Evolutionary conservation across 2,888 invertebrate genomes (phyloP), one percentile per base, ranked within the genome.

Genomic region (Ectropis crepuscularia): DNA sequence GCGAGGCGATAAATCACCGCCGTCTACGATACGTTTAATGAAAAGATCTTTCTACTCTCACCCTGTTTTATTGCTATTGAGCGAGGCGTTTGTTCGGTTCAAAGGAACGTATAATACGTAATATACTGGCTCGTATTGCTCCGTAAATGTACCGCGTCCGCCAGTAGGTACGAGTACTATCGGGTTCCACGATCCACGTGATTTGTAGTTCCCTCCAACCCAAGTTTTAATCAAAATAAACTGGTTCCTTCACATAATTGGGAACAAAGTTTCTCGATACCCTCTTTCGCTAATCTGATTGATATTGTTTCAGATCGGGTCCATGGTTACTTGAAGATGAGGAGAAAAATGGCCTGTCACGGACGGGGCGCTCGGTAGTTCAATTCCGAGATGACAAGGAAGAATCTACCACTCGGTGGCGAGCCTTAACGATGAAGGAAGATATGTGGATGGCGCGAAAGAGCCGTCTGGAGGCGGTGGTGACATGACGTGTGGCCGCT

Each of bases 1-100:
- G 75, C 79, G 89, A 82, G 89, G 78, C 88, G 79, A 90, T 92
- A 90, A 90, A 90, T 92, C 87, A 86, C 84, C 79, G 79, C 77
- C 79, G 83, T 85, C 87, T 83, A 74, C 86, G 87, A 90, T 89
- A 87, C 87, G 85, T 88, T 89, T 89, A 89, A 90, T 90, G 88
- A 90, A 90, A 89, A 86, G 86, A 85, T 86, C 85, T 84, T 84
- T 84, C 82, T 76, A 76, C 78, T 78, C 78, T 78, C 79, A 73
- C 79, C 74, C 77, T 82, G 80, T 88, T 86, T 88, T 88, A 88
- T 87, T 85, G 81, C 80, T 77, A 79, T 79, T 70, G 79, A 80
- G 76, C 73, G 71, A 70, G 67, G 71, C 73, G 75, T 74, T 79
- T 80, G 78, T 78, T 78, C 76, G 69, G 65, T 74, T 76, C 72